A percentile compares a stretch with the other conserved stretches of the same genome.
These are phyloP conservation scores for Labeo rohita DNA, from an alignment of 2,113 vertebrate genomes.

Conservation along the genomic window DNA sequence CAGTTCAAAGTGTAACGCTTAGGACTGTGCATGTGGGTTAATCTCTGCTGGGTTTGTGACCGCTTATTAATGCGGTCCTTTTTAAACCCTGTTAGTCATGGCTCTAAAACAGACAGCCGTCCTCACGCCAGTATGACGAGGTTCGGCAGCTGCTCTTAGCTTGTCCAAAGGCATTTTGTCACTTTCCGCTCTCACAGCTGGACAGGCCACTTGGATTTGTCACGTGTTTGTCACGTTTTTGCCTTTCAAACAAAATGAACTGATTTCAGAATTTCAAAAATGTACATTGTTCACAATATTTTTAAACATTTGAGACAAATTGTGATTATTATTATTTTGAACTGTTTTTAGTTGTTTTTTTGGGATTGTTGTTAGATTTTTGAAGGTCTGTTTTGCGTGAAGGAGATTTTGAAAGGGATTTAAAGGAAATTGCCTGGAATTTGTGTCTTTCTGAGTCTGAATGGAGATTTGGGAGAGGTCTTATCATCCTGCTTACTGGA, in stretches of 20 bases:
- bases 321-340: too few species aligned
- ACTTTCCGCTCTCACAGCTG: constrained; percentile 2
- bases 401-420: too few species aligned
- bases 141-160: constrained; percentile 27
- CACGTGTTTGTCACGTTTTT: too few species aligned
- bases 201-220: neutral
- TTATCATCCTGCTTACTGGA: constrained; percentile 33
- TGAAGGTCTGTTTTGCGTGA: neutral
- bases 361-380: neutral
- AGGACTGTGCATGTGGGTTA: constrained; percentile 5
- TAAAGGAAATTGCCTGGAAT: neutral
- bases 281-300: too few species aligned
- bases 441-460: neutral
- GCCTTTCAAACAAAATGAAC: too few species aligned
- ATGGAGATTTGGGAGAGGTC: neutral
- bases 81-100: constrained; percentile 46
- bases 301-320: too few species aligned
- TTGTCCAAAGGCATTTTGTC: neutral
- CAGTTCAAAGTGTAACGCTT: neutral
- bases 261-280: too few species aligned
- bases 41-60: neutral
- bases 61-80: constrained; percentile 21
- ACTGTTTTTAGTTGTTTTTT: neutral
- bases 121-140: constrained; percentile 2
- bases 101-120: neutral